phyloP scores from a whole-genome alignment of 1,140 invertebrate species.

The Camponotus pennsylvanicus region DNA sequence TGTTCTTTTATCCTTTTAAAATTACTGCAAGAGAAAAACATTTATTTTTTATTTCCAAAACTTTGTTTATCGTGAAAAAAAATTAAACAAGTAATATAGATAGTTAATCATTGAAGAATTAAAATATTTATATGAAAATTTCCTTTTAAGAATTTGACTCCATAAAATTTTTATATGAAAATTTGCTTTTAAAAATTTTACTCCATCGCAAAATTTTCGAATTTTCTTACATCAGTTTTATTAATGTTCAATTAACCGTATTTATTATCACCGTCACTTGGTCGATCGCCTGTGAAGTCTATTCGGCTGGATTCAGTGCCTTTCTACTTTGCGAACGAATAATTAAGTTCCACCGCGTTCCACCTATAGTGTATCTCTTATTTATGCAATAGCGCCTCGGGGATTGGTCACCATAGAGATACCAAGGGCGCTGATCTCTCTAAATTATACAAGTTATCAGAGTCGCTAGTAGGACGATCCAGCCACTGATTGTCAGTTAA shows the following conservation, averaged over 20 bases:
- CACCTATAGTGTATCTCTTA: background rate
- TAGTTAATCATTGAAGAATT: background rate
- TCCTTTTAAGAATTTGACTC: too few species aligned
- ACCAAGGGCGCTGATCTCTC: constrained; percentile 16
- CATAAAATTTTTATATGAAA: background rate
- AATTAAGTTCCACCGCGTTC: constrained; percentile 30
- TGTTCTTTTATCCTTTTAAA: background rate
- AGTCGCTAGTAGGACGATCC: background rate
- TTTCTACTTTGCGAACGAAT: constrained; percentile 10
- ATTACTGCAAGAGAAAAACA: too few species aligned
- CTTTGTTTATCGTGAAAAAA: too few species aligned
- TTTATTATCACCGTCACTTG: background rate
- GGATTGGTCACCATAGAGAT: background rate
- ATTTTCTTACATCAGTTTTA: background rate
- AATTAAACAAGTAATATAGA: too few species aligned
- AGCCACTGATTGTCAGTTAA: background rate
- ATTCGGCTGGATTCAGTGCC: background rate
- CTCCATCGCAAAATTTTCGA: background rate
- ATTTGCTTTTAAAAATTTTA: too few species aligned
- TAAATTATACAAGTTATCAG: constrained; percentile 27
- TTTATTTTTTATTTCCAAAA: too few species aligned
- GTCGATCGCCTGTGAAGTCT: background rate
- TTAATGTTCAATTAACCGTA: background rate
- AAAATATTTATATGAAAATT: background rate
- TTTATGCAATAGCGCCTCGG: constrained; percentile 10